Conservation (phyloP, 2,797 vertebrate species). For the Myotis findleyi region DNA sequence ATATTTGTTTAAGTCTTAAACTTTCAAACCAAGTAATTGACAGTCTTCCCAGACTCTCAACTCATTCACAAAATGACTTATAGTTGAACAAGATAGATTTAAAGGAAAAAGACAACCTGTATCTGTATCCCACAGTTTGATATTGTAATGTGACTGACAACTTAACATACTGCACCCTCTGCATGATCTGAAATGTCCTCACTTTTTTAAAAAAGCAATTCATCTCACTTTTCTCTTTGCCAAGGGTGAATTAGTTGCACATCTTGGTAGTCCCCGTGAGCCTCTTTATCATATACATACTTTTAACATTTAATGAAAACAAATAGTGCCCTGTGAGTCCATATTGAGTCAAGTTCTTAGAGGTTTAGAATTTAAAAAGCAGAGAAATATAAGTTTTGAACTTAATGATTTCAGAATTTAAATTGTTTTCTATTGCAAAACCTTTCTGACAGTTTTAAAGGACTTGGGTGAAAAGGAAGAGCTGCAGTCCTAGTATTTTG, state of each 20-base stretch:
- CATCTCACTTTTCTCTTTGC: not conserved
- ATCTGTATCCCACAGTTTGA: not conserved
- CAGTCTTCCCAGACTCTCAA: not conserved
- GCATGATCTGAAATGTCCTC: not conserved
- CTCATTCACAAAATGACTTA: conserved; percentile 20
- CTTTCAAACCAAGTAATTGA: not conserved
- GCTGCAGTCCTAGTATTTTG: not conserved
- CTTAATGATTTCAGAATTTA: not conserved
- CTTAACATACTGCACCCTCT: not conserved
- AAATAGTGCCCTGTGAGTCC: not conserved
- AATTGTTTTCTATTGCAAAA: conserved; percentile 35
- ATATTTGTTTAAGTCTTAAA: conserved; percentile 30
- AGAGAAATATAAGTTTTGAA: conserved; percentile 9
- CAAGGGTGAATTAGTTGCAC: not conserved
- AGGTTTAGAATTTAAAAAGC: conserved; percentile 50
- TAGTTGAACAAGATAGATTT: not conserved
- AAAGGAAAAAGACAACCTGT: conserved; percentile 51
- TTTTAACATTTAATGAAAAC: conserved; percentile 8
- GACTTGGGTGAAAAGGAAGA: not conserved
- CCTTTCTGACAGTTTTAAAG: not conserved
- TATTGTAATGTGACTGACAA: not conserved
- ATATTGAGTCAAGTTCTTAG: not conserved
- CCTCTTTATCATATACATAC: not conserved
- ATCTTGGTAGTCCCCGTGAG: not conserved
- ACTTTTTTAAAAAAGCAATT: not conserved